Evolutionary conservation across 2,888 invertebrate genomes (phyloP).

Genomic region (Pyrrhopygopsis socrates): DNA sequence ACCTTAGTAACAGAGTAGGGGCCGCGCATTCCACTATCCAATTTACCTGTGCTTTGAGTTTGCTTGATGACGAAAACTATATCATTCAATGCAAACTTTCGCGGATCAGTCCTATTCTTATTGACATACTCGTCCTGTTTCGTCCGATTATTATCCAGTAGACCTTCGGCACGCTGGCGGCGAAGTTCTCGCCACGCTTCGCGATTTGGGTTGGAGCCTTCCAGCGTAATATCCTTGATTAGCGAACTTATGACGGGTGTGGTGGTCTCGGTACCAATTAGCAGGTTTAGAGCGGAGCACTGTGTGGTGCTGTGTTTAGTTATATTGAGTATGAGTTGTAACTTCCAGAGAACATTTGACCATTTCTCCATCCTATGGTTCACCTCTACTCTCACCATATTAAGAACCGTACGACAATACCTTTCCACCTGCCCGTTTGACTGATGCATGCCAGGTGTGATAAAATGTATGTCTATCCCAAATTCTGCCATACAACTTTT

Average conservation of each 20-base stretch:
- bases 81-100: too few species aligned
- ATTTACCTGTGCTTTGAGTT: too few species aligned
- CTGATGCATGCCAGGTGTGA: constrained; percentile 83
- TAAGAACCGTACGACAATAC: constrained; percentile 62
- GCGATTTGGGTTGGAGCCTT: background rate
- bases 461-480: constrained; percentile 73
- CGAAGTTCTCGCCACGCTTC: background rate
- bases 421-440: constrained; percentile 71
- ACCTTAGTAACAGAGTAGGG: too few species aligned
- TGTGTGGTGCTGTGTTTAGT: constrained; percentile 44
- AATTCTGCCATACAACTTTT: constrained; percentile 39
- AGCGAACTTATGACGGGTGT: background rate
- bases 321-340: constrained; percentile 62
- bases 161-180: background rate
- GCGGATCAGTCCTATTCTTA: too few species aligned
- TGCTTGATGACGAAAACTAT: too few species aligned
- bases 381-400: constrained; percentile 45
- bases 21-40: too few species aligned
- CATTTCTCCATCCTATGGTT: constrained; percentile 13
- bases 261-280: background rate
- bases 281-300: background rate
- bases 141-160: too few species aligned
- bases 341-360: constrained; percentile 51
- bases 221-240: background rate
- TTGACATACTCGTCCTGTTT: too few species aligned